Evolutionary conservation across 2,797 vertebrate genomes (phyloP).

Genomic region (Anabacerthia variegaticeps): DNA sequence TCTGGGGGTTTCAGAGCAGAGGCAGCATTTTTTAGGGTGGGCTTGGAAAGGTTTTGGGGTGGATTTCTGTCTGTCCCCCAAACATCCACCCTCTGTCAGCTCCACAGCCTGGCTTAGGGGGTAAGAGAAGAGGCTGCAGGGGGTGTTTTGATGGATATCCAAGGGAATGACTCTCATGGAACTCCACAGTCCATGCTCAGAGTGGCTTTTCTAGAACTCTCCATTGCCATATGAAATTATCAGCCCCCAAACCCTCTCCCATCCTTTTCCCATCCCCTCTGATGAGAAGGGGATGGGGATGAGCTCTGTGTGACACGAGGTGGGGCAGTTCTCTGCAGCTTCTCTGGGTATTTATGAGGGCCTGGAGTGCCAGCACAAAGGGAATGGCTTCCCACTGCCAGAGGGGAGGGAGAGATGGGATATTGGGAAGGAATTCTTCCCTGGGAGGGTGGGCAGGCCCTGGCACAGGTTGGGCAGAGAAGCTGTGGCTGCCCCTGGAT

Average conservation of each 20-base stretch:
- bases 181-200: fast-evolving
- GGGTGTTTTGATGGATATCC: not conserved
- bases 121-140: no score
- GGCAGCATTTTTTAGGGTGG: not conserved
- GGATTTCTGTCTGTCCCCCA: not conserved
- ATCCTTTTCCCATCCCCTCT: not conserved
- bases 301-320: fast-evolving
- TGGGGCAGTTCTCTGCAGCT: not conserved
- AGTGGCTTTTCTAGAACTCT: not conserved
- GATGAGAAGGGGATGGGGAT: not conserved
- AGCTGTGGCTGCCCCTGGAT: not conserved
- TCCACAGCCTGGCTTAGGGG: not conserved
- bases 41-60: not conserved
- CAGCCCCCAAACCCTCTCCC: not conserved
- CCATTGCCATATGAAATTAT: not conserved
- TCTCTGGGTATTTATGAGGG: not conserved
- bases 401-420: not conserved
- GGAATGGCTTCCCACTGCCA: not conserved
- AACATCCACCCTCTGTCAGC: not conserved
- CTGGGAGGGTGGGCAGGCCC: not conserved
- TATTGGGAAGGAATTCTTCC: not conserved
- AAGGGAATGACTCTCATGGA: not conserved
- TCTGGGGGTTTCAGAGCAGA: not conserved
- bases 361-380: not conserved
- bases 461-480: not conserved